phyloP scores from a whole-genome alignment of 2,888 invertebrate species.

The Penaeus monodon region DNA sequence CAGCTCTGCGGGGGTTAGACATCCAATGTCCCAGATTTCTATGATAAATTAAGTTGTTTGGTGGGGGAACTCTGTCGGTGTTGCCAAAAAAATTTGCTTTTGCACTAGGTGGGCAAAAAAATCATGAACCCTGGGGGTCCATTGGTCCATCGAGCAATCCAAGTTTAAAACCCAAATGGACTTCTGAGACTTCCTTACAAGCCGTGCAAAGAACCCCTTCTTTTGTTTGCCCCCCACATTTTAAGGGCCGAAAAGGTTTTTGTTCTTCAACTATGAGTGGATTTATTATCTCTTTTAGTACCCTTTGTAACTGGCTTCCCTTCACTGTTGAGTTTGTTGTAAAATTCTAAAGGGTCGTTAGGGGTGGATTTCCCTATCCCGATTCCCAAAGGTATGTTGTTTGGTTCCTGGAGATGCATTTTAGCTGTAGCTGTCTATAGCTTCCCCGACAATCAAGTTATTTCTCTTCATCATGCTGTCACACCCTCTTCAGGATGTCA shows the following conservation, averaged over 20 bases:
- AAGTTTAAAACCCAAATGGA: conserved; percentile 27
- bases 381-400: conserved; percentile 38
- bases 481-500: too few species aligned
- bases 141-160: conserved; percentile 54
- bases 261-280: conserved; percentile 41
- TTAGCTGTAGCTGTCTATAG: conserved; percentile 37
- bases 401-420: conserved; percentile 50
- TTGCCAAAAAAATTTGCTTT: conserved; percentile 41
- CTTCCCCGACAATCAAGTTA: conserved; percentile 39
- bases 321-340: conserved; percentile 27
- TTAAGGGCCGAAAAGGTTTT: conserved; percentile 29
- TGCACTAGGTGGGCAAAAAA: conserved; percentile 42
- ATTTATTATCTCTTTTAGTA: conserved; percentile 35
- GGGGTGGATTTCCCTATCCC: conserved; percentile 55
- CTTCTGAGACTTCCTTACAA: conserved; percentile 21
- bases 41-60: conserved; percentile 49
- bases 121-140: conserved; percentile 31
- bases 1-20: conserved; percentile 44
- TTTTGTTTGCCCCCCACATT: conserved; percentile 23
- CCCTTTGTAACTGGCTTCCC: conserved; percentile 38
- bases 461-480: conserved; percentile 30
- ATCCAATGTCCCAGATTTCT: conserved; percentile 41
- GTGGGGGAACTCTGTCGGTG: conserved; percentile 22
- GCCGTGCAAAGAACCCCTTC: conserved; percentile 36
- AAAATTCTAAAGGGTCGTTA: conserved; percentile 30